Evolutionary conservation across 2,113 vertebrate genomes (phyloP), one percentile per base, ranked within the genome.

Genomic region (Apteryx mantelli): DNA sequence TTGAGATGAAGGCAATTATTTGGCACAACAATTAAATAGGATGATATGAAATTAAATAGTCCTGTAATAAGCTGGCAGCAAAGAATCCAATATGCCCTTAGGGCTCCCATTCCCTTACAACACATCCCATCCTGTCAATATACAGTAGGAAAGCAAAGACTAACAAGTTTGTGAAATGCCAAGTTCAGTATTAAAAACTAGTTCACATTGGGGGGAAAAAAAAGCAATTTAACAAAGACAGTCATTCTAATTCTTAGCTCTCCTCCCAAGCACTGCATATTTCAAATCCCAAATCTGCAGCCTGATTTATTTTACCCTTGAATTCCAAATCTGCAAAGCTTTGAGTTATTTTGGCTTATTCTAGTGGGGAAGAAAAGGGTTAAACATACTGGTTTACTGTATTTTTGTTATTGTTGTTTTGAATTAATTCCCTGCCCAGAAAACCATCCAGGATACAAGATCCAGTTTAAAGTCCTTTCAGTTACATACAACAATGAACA

Each of bases 401-500:
- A 76, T 82, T 95, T 68, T 71, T 89, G 26, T 84, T 91, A 46
- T 36, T 76, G 25, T 34, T 82, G 34, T 46, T 97, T n/a, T 92
- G 58, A 94, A 83, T 92, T 96, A 91, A 58, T 64, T 90, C 32
- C 56, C 76, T 73, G 65, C 65, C 85, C 58, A 82, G 79, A 88
- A 96, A 96, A 94, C n/a, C 76, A 92, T 55, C 15, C 73, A 92
- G 44, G 48, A 92, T 78, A 84, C 61, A 79, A 76, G 46, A 94
- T 95, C 38, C 96, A 90, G 82, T 96, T 79, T 96, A 73, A 93
- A 93, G 56, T 69, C 82, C 61, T 66, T 96, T 95, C 89, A 97
- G 95, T 96, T 90, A 97, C 94, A 97, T 65, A 95, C 80, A 95
- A 92, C 80, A 88, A 93, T 82, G 82, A 96, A 90, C 94, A 96